Conservation (phyloP, 1,140 invertebrate species). For the Parapsyche elsis region DNA sequence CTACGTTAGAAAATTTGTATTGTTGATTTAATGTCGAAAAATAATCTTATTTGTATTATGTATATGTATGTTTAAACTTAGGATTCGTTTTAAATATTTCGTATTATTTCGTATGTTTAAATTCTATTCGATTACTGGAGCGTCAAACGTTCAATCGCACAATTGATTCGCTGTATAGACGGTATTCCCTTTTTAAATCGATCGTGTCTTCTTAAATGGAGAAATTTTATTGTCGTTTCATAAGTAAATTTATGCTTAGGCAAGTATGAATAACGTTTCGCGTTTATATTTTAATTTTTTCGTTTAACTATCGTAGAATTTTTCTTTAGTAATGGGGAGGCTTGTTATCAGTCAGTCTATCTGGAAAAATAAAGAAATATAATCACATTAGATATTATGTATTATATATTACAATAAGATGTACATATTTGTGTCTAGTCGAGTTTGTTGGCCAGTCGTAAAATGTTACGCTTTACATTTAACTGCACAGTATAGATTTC, state of each 20-base stretch:
- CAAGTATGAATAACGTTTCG: not conserved
- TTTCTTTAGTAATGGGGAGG: not conserved
- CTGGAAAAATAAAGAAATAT: slow-evolving; percentile 2
- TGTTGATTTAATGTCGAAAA: slow-evolving; percentile 13
- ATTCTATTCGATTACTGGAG: not conserved
- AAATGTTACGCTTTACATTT: not conserved
- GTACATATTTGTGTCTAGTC: not conserved
- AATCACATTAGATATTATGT: not conserved
- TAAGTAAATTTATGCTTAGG: slow-evolving; percentile 30
- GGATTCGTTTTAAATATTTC: not conserved
- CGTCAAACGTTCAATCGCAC: not conserved
- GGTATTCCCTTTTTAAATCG: not conserved
- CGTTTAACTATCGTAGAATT: not conserved
- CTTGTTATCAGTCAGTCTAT: slow-evolving; percentile 24
- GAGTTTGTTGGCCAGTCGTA: not conserved
- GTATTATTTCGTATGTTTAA: not conserved
- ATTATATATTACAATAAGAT: not conserved
- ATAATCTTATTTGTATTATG: not conserved
- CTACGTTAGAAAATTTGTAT: not conserved
- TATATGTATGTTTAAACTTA: not conserved
- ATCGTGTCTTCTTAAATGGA: not conserved
- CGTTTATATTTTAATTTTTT: not conserved
- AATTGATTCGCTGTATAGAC: not conserved
- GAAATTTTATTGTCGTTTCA: slow-evolving; percentile 40
- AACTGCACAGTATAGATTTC: slow-evolving; percentile 22